These are phyloP conservation scores for Acanthurus tractus DNA, from an alignment of 2,797 vertebrate genomes.

Conservation along the genomic window DNA sequence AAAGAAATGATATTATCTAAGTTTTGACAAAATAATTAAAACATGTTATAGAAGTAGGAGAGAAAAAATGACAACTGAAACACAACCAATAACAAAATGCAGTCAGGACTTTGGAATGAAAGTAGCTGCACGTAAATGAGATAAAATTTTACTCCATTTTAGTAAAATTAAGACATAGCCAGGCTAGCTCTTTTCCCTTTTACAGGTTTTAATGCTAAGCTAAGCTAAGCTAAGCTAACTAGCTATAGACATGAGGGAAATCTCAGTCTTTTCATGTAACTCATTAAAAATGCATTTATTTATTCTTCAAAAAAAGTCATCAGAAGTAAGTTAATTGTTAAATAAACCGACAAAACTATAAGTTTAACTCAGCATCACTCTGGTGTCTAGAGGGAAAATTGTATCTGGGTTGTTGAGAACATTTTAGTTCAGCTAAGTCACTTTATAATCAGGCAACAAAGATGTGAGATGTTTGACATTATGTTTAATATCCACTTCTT, in stretches of 20 bases:
- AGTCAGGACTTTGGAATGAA: too few species aligned
- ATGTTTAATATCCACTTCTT: neutral
- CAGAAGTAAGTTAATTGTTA: neutral
- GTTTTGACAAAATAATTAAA: too few species aligned
- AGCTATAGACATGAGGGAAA: neutral
- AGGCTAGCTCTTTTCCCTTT: neutral
- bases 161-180: too few species aligned
- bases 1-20: too few species aligned
- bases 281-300: too few species aligned
- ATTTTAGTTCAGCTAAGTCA: neutral
- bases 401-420: neutral
- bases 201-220: neutral
- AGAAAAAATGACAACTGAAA: too few species aligned
- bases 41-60: too few species aligned
- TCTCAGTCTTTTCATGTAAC: neutral
- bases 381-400: neutral
- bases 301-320: neutral
- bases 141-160: too few species aligned
- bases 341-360: neutral
- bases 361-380: neutral
- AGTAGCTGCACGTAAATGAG: too few species aligned
- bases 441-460: neutral
- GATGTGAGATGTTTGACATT: neutral
- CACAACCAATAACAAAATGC: too few species aligned
- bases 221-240: neutral